These are phyloP conservation scores for Axinella damicornis DNA, from an alignment of 37 sponge, comb jelly and placozoan genomes.

Conservation along the genomic window DNA sequence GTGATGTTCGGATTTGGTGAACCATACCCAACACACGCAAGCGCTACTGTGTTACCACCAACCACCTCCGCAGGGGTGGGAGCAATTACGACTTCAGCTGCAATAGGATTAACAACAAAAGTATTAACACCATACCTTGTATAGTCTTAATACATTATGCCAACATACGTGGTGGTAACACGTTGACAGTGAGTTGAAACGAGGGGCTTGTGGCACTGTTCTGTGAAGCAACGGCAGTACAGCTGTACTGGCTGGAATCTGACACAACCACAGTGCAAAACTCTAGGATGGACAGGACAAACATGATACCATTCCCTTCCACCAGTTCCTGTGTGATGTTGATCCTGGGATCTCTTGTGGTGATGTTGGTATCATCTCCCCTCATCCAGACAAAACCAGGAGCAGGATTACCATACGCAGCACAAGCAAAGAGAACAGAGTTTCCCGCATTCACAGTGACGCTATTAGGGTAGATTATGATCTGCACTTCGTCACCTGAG, in stretches of 20 bases:
- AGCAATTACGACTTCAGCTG: background rate
- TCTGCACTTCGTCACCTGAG: too few species aligned
- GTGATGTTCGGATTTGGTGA: background rate
- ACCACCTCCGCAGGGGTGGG: background rate
- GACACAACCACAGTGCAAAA: background rate
- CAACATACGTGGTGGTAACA: too few species aligned
- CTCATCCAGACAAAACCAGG: too few species aligned
- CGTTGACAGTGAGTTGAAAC: background rate
- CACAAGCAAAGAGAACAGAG: too few species aligned
- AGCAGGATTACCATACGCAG: too few species aligned
- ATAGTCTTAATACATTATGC: too few species aligned
- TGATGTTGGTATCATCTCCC: too few species aligned
- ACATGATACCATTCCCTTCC: background rate
- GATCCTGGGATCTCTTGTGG: background rate
- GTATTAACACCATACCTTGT: too few species aligned
- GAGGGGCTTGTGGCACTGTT: background rate
- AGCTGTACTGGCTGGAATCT: constrained; percentile 12
- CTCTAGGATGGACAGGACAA: background rate
- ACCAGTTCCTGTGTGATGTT: constrained; percentile 16
- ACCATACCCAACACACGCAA: background rate
- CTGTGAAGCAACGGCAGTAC: background rate
- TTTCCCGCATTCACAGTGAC: too few species aligned
- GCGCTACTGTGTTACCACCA: background rate
- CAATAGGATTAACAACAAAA: too few species aligned
- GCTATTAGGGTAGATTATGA: too few species aligned